phyloP scores from a whole-genome alignment of 2,797 vertebrate genomes.

The Tragopan temminckii region DNA sequence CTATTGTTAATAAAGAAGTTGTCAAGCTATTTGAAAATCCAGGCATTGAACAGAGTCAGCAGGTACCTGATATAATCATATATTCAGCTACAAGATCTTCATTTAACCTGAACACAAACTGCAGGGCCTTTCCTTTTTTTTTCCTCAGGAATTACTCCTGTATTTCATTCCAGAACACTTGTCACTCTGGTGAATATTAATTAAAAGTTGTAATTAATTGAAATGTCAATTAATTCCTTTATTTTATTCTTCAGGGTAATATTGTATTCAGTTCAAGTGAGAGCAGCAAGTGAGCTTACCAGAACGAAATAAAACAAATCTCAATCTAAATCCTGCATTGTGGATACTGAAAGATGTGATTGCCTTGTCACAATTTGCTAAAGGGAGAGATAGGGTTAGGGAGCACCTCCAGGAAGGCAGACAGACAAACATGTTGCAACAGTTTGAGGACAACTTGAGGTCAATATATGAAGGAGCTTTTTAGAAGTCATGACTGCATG shows the following conservation, averaged over 20 bases:
- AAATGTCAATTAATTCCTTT: slow-evolving; percentile 77
- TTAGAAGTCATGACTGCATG: not conserved
- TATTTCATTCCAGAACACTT: slow-evolving; percentile 69
- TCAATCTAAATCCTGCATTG: not conserved
- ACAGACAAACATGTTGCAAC: not conserved
- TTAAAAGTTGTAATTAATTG: slow-evolving; percentile 75
- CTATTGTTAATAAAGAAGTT: not conserved
- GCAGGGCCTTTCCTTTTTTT: slow-evolving; percentile 14
- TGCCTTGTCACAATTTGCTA: not conserved
- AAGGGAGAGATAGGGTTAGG: not conserved
- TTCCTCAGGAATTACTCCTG: slow-evolving; percentile 34
- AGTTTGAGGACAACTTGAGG: not conserved
- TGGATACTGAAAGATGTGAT: not conserved
- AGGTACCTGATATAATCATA: not conserved
- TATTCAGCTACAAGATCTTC: slow-evolving; percentile 32
- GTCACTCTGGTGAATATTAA: slow-evolving; percentile 70
- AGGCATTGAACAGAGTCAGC: not conserved
- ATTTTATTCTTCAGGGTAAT: slow-evolving; percentile 76
- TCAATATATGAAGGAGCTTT: not conserved
- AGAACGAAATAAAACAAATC: slow-evolving; percentile 29
- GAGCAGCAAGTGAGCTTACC: not conserved
- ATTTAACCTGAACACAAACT: slow-evolving; percentile 58
- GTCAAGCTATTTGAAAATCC: not conserved
- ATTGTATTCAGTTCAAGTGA: slow-evolving; percentile 54
- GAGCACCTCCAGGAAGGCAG: not conserved